Evolutionary conservation across 2,888 invertebrate genomes (phyloP).

Genomic region (Glomeris marginata): DNA sequence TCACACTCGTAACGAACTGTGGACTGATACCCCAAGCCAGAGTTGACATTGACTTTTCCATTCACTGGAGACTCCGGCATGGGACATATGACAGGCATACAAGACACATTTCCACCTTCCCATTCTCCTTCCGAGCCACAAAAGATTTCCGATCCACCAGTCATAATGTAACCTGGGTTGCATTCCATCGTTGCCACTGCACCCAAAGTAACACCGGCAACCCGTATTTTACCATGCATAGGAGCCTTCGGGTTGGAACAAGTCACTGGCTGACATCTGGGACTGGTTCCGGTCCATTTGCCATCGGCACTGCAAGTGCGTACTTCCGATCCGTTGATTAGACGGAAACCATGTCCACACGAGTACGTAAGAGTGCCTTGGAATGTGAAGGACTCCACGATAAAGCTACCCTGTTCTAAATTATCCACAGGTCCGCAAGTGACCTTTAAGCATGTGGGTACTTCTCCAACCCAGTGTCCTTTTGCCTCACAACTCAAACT

Average conservation of each 20-base stretch:
- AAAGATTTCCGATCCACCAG: slow-evolving; percentile 1
- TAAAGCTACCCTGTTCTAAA: slow-evolving; percentile 14
- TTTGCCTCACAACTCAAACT: slow-evolving; percentile 22
- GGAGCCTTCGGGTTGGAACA: slow-evolving; percentile 20
- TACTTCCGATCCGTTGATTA: slow-evolving; percentile 18
- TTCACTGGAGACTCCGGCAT: slow-evolving; percentile 11
- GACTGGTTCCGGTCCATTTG: slow-evolving; percentile 24
- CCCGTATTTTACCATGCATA: neutral
- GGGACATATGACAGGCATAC: slow-evolving; percentile 23
- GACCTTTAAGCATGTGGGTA: slow-evolving; percentile 20
- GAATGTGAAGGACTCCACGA: slow-evolving; percentile 9
- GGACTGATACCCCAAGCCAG: slow-evolving; percentile 5
- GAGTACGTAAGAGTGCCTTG: slow-evolving; percentile 17
- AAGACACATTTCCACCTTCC: slow-evolving; percentile 23
- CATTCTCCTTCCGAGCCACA: slow-evolving; percentile 23
- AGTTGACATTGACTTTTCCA: neutral
- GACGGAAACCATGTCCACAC: slow-evolving; percentile 22
- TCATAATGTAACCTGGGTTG: slow-evolving; percentile 14
- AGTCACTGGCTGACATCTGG: slow-evolving; percentile 22
- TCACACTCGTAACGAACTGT: slow-evolving; percentile 14
- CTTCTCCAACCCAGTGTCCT: slow-evolving; percentile 22
- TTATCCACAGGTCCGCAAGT: slow-evolving; percentile 17
- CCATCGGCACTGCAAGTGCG: slow-evolving; percentile 24
- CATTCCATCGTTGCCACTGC: slow-evolving; percentile 13
- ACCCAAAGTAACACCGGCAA: slow-evolving; percentile 3